phyloP scores from a whole-genome alignment of 35 echinoderm and acorn worm species.

The Hemicentrotus pulcherrimus region DNA sequence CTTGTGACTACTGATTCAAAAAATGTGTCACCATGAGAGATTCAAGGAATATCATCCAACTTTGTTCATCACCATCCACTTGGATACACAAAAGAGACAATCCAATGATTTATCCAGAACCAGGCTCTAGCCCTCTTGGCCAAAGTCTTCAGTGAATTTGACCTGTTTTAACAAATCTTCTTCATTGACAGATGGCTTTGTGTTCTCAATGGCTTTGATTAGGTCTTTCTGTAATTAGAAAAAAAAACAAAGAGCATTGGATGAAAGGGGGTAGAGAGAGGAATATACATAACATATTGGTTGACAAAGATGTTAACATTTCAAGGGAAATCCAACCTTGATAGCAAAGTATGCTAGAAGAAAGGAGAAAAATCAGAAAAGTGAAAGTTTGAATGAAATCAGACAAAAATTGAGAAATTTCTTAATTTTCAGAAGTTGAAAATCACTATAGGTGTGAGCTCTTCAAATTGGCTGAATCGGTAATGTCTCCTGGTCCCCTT shows the following conservation, averaged over 20 bases:
- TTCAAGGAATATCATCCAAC: neutral
- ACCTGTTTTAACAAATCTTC: constrained; percentile 72
- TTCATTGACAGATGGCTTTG: constrained; percentile 84
- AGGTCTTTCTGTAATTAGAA: constrained; percentile 78
- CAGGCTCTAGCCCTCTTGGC: constrained; percentile 79
- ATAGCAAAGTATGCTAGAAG: neutral
- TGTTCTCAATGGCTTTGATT: constrained; percentile 60
- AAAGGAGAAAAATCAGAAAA: too few species aligned
- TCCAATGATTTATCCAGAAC: neutral
- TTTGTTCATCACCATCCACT: neutral
- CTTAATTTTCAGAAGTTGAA: too few species aligned
- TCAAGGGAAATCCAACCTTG: too few species aligned
- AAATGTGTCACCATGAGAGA: neutral
- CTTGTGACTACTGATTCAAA: neutral
- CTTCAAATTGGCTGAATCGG: too few species aligned
- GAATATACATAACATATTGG: neutral
- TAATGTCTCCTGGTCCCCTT: too few species aligned
- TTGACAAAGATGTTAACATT: too few species aligned
- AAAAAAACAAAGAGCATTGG: neutral
- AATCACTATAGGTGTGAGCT: too few species aligned
- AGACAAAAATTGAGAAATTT: neutral
- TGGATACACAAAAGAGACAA: neutral
- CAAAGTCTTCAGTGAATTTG: constrained; percentile 91
- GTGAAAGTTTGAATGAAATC: neutral
- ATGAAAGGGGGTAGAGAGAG: neutral